phyloP scores from a whole-genome alignment of 2,113 vertebrate genomes.

The Podarcis cretensis region DNA sequence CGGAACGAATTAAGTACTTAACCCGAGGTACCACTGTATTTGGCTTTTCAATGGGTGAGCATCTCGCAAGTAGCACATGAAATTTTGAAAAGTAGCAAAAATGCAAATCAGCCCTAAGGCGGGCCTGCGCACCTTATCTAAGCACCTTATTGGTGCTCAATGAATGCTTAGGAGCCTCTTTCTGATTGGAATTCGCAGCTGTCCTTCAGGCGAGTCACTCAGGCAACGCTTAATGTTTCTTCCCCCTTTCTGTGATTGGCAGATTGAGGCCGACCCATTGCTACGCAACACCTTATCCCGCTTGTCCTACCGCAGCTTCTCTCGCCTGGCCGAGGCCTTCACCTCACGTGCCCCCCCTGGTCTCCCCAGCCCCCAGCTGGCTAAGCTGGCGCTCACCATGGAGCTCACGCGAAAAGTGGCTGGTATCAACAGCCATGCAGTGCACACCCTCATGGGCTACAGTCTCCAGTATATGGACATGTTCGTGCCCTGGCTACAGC shows the following conservation, averaged over 20 bases:
- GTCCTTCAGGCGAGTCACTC: neutral
- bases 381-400: constrained; percentile 74
- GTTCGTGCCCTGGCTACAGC: constrained; percentile 75
- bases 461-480: constrained; percentile 70
- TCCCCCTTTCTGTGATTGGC: neutral
- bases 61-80: neutral
- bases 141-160: neutral
- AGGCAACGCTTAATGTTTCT: neutral
- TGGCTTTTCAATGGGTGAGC: neutral
- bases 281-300: constrained; percentile 59
- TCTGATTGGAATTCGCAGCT: neutral
- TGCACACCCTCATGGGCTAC: constrained; percentile 71
- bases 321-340: constrained; percentile 69
- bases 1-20: no score
- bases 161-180: neutral
- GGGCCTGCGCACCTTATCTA: no score
- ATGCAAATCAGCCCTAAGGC: neutral
- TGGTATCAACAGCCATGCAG: constrained; percentile 65
- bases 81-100: neutral
- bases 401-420: constrained; percentile 73
- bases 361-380: constrained; percentile 61
- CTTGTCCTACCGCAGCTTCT: constrained; percentile 65
- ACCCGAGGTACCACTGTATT: no score
- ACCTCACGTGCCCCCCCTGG: constrained; percentile 41
- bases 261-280: constrained; percentile 67